Base-by-base conservation (phyloP, 2,797 vertebrate species). In the Sebastes aleutianus region DNA sequence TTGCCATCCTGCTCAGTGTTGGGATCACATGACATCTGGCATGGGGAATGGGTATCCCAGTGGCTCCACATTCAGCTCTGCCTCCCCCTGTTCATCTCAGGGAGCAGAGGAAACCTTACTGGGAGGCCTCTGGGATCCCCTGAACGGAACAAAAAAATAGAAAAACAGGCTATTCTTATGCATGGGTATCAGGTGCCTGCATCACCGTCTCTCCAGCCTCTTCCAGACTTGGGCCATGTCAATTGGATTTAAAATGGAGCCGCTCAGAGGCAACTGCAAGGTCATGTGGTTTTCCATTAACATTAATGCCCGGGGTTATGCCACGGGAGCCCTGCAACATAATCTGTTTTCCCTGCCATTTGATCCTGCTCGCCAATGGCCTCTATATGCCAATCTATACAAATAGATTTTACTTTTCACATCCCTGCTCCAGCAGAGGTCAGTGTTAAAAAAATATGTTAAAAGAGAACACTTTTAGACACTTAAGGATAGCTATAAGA, bases 1-100 rank as follows among this genome's bases (percentile, higher is more conserved):
- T 66, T 82, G 91, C 92, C 91, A 91, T 92, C 93, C 95, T 92
- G 92, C 92, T 92, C 65, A 84, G 90, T 93, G 93, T 91, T 91
- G 78, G 36, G 89, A 93, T 95, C 91, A 58, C 88, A 80, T 90
- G 85, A 63, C 79, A 74, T 76, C 68, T 78, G 70, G 27, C 36
- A 78, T 76, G 69, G 56, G 74, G 16, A 5, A 61, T 22, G 24
- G 63, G 56, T 78, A 64, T 82, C 61, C 66, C 62, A 56, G 72
- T 11, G 68, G 56, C 16, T 82, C 61, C 64, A 74, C 74, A 76
- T 77, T 70, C 57, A 75, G 65, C 67, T 71, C 24, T 22, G n/a
- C 64, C 22, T 70, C 76, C 58, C 58, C 14, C 50, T 74, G 43
- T 76, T 85, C 62, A 69, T 79, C 70, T 74, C 39, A 36, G 79